Conservation (phyloP, 2,797 vertebrate species). For the Onychomys arenicola region DNA sequence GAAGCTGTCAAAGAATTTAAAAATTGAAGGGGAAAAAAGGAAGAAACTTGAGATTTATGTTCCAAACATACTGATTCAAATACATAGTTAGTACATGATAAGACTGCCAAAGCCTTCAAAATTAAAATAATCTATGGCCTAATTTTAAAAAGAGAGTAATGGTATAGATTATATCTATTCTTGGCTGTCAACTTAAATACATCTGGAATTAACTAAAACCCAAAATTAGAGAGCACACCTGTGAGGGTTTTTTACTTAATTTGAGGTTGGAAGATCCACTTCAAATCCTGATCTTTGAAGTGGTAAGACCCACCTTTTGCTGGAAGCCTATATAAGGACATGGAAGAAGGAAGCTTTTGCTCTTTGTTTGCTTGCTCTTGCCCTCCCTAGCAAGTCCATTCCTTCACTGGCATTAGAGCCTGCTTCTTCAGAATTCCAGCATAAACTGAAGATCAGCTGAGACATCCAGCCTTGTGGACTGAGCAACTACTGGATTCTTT, state of each 20-base stretch:
- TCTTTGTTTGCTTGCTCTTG: background rate
- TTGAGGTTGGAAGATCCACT: background rate
- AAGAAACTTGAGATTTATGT: background rate
- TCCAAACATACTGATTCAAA: background rate
- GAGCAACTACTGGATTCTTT: background rate
- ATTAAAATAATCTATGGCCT: background rate
- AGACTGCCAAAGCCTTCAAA: background rate
- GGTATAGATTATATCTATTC: background rate
- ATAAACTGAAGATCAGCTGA: background rate
- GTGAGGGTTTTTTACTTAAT: background rate
- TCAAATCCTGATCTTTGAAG: background rate
- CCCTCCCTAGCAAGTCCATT: background rate
- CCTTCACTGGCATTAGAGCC: background rate
- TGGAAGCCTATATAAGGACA: background rate
- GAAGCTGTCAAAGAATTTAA: background rate
- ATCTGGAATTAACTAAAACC: background rate
- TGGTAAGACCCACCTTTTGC: background rate
- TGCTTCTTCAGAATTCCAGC: background rate
- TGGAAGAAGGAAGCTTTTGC: background rate
- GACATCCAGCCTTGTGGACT: background rate
- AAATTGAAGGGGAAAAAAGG: background rate
- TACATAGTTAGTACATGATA: background rate
- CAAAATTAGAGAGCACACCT: background rate
- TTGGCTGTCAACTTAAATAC: background rate
- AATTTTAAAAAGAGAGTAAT: background rate